Evolutionary conservation across 2,888 invertebrate species (phyloP).

Genomic region (Quadroppia sp.): DNA sequence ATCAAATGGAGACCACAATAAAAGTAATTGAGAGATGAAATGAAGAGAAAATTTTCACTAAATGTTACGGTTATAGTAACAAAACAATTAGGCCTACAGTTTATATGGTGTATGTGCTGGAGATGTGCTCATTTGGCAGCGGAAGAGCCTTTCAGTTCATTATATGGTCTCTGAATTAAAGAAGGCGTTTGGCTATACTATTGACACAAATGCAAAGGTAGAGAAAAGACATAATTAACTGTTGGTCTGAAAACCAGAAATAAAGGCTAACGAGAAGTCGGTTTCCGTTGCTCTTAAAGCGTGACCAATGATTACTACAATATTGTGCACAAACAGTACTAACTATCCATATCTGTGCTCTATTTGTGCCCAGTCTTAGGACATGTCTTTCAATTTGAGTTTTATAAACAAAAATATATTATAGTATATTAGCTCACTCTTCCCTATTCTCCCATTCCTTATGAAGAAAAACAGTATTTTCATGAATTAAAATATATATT

Average conservation of each 20-base stretch:
- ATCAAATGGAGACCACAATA: conserved; percentile 19
- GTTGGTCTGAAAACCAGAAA: neutral
- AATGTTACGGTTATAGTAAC: conserved; percentile 21
- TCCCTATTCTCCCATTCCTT: no score
- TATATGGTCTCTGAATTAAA: conserved; percentile 17
- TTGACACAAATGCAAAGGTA: conserved; percentile 22
- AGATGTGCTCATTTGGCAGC: conserved; percentile 28
- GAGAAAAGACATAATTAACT: conserved; percentile 26
- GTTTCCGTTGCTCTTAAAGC: conserved; percentile 13
- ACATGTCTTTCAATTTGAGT: neutral
- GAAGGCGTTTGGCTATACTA: conserved; percentile 20
- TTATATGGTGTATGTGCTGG: neutral
- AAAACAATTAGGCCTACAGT: conserved; percentile 16
- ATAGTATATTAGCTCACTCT: no score
- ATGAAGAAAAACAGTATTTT: no score
- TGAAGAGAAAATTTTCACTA: conserved; percentile 15
- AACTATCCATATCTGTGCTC: neutral
- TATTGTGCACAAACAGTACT: conserved; percentile 8
- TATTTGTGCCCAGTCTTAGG: neutral
- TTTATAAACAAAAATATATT: conserved; percentile 10
- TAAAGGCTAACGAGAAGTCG: conserved; percentile 19
- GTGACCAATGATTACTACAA: conserved; percentile 28
- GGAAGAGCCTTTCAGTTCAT: conserved; percentile 18
- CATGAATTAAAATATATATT: no score
- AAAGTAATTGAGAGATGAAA: conserved; percentile 22